Evolutionary conservation across 1,140 invertebrate species (phyloP).

Genomic region (Heliconius congener): DNA sequence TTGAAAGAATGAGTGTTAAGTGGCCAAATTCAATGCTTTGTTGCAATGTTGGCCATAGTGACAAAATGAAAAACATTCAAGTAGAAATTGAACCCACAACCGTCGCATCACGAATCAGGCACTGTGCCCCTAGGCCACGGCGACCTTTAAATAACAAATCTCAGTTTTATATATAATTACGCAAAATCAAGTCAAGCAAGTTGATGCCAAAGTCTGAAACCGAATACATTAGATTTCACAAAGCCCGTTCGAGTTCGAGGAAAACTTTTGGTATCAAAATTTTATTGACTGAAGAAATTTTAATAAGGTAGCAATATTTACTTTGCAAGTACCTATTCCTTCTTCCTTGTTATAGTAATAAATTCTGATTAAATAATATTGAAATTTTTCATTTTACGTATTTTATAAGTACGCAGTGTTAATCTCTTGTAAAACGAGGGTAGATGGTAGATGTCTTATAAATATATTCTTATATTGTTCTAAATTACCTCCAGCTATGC

Average conservation of each 20-base stretch:
- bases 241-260: neutral
- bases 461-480: no score
- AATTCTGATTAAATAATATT: neutral
- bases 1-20: no score
- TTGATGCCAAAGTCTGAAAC: neutral
- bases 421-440: no score
- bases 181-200: neutral
- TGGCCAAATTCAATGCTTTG: no score
- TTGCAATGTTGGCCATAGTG: no score
- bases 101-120: no score
- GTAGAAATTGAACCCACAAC: neutral
- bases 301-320: constrained; percentile 12
- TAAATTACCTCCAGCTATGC: no score
- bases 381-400: no score
- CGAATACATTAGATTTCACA: constrained; percentile 2
- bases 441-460: no score
- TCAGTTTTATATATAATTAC: neutral
- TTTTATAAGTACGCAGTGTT: no score
- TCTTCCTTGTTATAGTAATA: neutral
- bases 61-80: no score
- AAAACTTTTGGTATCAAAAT: constrained; percentile 12
- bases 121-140: no score
- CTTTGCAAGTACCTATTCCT: constrained; percentile 6
- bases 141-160: neutral
- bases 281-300: constrained; percentile 8